Percentiles rank a stretch among this genome's conserved stretches.
Conservation (phyloP, 2,797 vertebrate genomes). For the Sardinella longiceps region DNA sequence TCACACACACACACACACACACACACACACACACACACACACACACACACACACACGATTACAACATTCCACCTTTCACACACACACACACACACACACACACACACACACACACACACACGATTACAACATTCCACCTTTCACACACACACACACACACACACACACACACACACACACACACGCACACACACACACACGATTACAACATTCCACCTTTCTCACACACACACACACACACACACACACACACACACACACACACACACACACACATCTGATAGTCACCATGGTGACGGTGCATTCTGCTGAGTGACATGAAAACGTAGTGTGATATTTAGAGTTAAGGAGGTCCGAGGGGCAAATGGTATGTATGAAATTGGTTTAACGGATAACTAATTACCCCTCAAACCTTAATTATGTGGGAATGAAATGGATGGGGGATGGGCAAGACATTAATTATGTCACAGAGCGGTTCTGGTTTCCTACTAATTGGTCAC, state of each 20-base stretch:
- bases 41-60: background rate
- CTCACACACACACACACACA: background rate
- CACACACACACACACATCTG: constrained; percentile 16
- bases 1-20: background rate
- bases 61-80: no score
- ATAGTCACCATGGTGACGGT: background rate
- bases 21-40: background rate
- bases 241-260: background rate
- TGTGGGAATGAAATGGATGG: background rate
- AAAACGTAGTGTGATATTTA: background rate
- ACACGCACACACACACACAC: background rate
- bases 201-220: no score
- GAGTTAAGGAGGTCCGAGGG: background rate
- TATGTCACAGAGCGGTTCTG: background rate
- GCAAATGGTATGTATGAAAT: background rate
- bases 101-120: constrained; percentile 1
- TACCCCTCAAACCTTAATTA: background rate
- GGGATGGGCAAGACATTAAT: background rate
- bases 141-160: background rate
- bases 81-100: background rate
- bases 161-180: background rate
- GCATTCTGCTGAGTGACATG: background rate
- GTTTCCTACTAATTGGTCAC: background rate
- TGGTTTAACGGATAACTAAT: background rate
- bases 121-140: no score